Percentiles rank a stretch among this genome's conserved stretches.
Conservation (phyloP, 2,888 invertebrate genomes). For the Parnassius glacialis region DNA sequence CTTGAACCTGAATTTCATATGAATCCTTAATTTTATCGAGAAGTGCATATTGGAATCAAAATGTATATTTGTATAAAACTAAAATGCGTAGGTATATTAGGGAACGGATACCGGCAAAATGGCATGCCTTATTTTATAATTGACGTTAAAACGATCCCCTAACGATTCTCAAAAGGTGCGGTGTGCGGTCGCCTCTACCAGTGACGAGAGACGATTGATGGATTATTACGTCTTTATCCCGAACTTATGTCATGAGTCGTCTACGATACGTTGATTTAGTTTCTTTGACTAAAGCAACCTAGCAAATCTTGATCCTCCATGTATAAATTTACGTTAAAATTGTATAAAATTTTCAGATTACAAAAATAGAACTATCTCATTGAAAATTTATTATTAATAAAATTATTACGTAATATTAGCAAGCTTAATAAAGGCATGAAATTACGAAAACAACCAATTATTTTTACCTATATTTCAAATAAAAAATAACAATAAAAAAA, state of each 20-base stretch:
- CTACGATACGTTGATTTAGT: conserved; percentile 26
- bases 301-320: conserved; percentile 23
- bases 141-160: conserved; percentile 23
- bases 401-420: too few relatives aligned
- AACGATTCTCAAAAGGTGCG: conserved; percentile 40
- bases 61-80: background rate
- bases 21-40: too few relatives aligned
- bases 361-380: too few relatives aligned
- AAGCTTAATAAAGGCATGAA: too few relatives aligned
- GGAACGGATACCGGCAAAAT: conserved; percentile 10
- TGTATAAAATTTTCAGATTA: too few relatives aligned
- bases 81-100: conserved; percentile 4
- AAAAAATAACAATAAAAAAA: too few relatives aligned
- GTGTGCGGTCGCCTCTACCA: conserved; percentile 61
- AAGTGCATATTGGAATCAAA: too few relatives aligned
- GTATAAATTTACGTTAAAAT: too few relatives aligned
- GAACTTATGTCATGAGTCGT: conserved; percentile 31
- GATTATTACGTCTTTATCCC: conserved; percentile 72
- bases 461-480: too few relatives aligned
- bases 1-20: too few relatives aligned
- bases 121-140: conserved; percentile 31
- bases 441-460: too few relatives aligned
- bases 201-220: conserved; percentile 68
- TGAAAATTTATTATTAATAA: too few relatives aligned
- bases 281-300: conserved; percentile 5